Conservation (phyloP, 2,113 vertebrate genomes). For the Micronisus gabar region DNA sequence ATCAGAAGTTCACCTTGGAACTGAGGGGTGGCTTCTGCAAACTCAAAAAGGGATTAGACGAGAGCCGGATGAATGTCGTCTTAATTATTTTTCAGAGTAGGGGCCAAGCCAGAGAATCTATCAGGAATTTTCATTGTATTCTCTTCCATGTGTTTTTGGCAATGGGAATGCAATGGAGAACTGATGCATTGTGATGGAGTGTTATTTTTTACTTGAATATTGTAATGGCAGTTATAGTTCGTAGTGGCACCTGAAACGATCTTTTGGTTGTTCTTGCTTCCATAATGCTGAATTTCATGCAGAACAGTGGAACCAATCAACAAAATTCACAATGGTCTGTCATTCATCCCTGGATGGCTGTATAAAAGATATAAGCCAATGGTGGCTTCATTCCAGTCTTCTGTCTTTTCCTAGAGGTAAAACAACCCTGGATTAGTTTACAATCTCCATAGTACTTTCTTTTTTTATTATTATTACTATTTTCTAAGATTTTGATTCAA, state of each 20-base stretch:
- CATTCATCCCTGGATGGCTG: neutral
- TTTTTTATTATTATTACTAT: neutral
- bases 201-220: neutral
- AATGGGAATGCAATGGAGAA: neutral
- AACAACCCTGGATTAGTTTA: neutral
- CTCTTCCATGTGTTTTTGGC: neutral
- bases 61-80: accelerated
- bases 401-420: neutral
- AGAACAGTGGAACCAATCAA: neutral
- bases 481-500: neutral
- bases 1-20: neutral
- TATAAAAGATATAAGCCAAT: neutral
- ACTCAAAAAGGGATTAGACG: neutral
- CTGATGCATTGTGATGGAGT: neutral
- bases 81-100: neutral
- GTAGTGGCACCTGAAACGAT: neutral
- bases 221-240: neutral
- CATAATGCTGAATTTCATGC: neutral
- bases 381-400: neutral
- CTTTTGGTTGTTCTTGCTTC: neutral
- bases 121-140: neutral
- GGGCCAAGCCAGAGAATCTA: neutral
- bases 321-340: neutral
- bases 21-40: neutral
- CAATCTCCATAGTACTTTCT: neutral